Evolutionary conservation across 2,888 invertebrate species (phyloP), one percentile per base, ranked within the genome.

Genomic region (Polydrusus cervinus): DNA sequence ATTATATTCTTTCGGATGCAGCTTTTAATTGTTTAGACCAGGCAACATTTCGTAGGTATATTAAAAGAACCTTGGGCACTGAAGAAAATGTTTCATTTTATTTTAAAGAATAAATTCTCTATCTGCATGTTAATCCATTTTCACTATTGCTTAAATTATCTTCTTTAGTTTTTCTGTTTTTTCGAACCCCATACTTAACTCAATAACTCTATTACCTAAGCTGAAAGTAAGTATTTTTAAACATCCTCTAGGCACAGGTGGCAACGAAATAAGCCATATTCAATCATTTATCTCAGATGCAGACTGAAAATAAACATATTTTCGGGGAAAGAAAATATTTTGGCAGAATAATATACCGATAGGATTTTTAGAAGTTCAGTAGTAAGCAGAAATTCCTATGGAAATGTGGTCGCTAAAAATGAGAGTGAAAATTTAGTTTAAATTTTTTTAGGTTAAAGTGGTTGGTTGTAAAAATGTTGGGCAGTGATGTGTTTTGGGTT

Each of bases 301-400:
- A 43, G 40, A 34, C 55, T 62, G 67, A 67, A 67, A 67, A 67
- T 67, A 67, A 67, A 67, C 67, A 67, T 18, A 51, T 16, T 67
- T 67, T 67, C 67, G 38, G 43, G 43, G 55, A 67, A 67, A 53
- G 14, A 60, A 20, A 20, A 51, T 43, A n/a, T 53, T 30, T 53
- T 67, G 67, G 53, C 67, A 67, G 20, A 40, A 55, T n/a, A n/a
- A n/a, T 55, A 38, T 67, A 38, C 57, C 1, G 30, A 55, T 55
- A 11, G 38, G 30, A 38, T 60, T 60, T 40, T 60, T 14, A 60
- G 57, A 38, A 38, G n/a, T 38, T 38, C 38, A 60, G 55, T 55
- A 1, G 34, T 38, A 38, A 11, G 13, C 11, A 9, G 14, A 60
- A 11, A n/a, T 38, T 16, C 14, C 11, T 10, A 16, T 14, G 1